Evolutionary conservation across 2,113 vertebrate species (phyloP), one percentile per base, ranked within the genome.

Genomic region (Progne subis): DNA sequence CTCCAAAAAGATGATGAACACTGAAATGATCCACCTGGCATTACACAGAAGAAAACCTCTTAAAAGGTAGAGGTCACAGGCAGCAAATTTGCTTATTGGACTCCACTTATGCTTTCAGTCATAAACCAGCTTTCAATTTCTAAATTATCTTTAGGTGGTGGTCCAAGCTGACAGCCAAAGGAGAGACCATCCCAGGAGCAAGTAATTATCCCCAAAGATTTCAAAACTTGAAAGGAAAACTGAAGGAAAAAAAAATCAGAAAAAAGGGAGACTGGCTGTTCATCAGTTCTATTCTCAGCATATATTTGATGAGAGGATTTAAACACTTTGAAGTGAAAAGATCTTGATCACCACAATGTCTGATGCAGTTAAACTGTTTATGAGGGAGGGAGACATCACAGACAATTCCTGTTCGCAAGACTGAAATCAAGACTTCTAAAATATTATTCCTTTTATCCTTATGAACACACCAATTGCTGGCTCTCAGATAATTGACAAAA

Each of bases 281-380:
- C 87, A 60, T 92, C 55, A 86, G 92, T 94, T 96, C 86, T 94
- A 67, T 88, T 94, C 60, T 89, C 88, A n/a, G 15, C 34, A 14
- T 53, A 72, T 70, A 75, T 85, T 90, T 96, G 91, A 97, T 97
- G 79, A 97, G 78, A 86, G 63, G 28, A 47, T 84, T 97, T 95
- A 86, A 96, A 95, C 75, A 82, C 86, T 95, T 95, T 50, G 52
- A 80, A 95, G 92, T 97, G 90, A 97, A 98, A 96, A 15, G 74
- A 65, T 44, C 92, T 96, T 97, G 91, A 97, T 98, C 95, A 91
- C 55, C 55, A 92, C 79, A 95, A 79, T 4, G 28, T 84, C 50
- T 79, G 75, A 80, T 69, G 41, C 71, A 92, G 80, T 82, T 88
- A 88, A 88, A 52, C n/a, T 91, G 74, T 83, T 96, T 94, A 77